These are phyloP conservation scores for Actinemys pallida DNA, from an alignment of 2,113 vertebrate genomes.

Conservation along the genomic window DNA sequence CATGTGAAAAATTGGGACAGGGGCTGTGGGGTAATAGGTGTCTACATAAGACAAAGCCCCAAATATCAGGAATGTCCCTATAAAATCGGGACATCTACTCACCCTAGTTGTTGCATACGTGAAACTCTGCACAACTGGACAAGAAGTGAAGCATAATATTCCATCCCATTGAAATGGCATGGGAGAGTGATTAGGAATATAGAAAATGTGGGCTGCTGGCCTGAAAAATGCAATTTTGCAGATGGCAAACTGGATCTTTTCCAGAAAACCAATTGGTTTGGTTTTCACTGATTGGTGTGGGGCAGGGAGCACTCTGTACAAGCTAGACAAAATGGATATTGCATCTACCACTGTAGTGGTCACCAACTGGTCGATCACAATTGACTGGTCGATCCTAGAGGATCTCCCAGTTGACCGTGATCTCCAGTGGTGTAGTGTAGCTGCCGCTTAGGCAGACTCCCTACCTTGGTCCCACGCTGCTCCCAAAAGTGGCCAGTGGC, in stretches of 20 bases:
- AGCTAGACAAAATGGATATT: not conserved
- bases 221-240: not conserved
- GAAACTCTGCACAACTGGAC: not conserved
- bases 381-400: too few species aligned
- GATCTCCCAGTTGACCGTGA: too few species aligned
- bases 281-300: not conserved
- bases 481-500: too few species aligned
- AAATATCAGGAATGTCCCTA: too few species aligned
- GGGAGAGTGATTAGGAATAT: not conserved
- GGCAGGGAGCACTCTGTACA: not conserved
- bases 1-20: too few species aligned
- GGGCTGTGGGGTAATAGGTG: too few species aligned
- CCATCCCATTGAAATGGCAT: not conserved
- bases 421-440: too few species aligned
- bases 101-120: not conserved
- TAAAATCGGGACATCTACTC: too few species aligned
- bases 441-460: too few species aligned
- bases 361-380: too few species aligned
- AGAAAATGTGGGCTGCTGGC: not conserved
- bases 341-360: not conserved
- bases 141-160: not conserved
- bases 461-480: too few species aligned
- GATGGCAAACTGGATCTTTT: not conserved
- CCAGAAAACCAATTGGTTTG: not conserved
- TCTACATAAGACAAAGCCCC: too few species aligned